phyloP scores from a whole-genome alignment of 1,140 invertebrate species.

The Hylaeus anthracinus region DNA sequence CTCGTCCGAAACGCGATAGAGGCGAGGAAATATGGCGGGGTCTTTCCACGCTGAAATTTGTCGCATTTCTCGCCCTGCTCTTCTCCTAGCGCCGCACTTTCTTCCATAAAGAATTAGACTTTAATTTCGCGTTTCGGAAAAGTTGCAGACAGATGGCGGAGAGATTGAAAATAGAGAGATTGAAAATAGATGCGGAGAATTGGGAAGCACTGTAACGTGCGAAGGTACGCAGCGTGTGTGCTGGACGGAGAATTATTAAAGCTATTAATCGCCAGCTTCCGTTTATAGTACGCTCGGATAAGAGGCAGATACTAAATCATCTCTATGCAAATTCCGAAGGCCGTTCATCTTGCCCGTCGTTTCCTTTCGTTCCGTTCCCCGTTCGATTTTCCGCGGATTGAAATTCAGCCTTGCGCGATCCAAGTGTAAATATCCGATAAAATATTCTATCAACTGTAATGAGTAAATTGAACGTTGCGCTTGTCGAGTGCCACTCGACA shows the following conservation, averaged over 20 bases:
- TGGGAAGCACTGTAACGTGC: neutral
- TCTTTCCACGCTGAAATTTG: neutral
- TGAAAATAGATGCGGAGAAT: neutral
- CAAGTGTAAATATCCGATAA: conserved; percentile 23
- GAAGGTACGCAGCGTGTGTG: neutral
- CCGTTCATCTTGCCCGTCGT: conserved; percentile 5
- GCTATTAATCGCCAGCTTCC: conserved; percentile 34
- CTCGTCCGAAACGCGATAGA: neutral
- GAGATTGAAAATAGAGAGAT: too few species aligned
- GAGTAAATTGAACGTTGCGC: neutral
- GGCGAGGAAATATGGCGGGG: neutral
- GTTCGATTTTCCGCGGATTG: neutral
- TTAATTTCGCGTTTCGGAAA: neutral
- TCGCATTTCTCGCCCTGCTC: neutral
- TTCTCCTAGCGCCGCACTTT: neutral
- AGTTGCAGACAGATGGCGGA: too few species aligned
- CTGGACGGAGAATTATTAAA: conserved; percentile 4
- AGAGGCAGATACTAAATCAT: conserved; percentile 18
- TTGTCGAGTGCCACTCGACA: neutral
- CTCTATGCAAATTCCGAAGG: conserved; percentile 36
- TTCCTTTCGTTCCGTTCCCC: neutral
- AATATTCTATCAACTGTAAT: conserved; percentile 19
- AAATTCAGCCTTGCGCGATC: conserved; percentile 4
- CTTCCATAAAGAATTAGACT: too few species aligned
- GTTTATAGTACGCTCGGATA: neutral